Conservation (phyloP, 2,113 vertebrate genomes). For the Pterophyllum scalare region DNA sequence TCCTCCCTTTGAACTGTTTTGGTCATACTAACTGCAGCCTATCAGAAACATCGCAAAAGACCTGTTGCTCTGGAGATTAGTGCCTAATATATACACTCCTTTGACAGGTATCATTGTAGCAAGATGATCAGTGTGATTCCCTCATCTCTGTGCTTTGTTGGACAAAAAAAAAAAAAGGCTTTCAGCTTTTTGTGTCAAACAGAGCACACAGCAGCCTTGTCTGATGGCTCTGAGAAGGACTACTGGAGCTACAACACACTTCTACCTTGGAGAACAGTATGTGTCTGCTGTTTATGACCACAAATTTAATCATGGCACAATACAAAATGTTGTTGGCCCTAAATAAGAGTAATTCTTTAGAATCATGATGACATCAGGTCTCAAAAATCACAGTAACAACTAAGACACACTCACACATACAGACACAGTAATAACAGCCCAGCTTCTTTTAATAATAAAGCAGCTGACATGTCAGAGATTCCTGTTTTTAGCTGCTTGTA, state of each 20-base stretch:
- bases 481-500: neutral
- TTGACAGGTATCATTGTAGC: too few relatives aligned
- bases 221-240: neutral
- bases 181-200: neutral
- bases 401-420: neutral
- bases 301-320: neutral
- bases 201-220: neutral
- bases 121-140: too few relatives aligned
- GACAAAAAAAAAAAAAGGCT: neutral
- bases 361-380: too few relatives aligned
- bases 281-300: neutral
- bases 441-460: conserved; percentile 3
- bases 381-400: neutral
- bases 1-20: too few relatives aligned
- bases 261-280: neutral
- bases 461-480: conserved; percentile 29
- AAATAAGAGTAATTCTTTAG: too few relatives aligned
- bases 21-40: too few relatives aligned
- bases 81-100: too few relatives aligned
- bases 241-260: neutral
- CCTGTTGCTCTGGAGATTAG: too few relatives aligned
- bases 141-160: neutral
- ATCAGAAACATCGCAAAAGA: too few relatives aligned
- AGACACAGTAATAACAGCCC: neutral
- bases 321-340: too few relatives aligned